These are phyloP conservation scores for Geophilus truncorum DNA, from an alignment of 2,888 invertebrate genomes.

Conservation along the genomic window DNA sequence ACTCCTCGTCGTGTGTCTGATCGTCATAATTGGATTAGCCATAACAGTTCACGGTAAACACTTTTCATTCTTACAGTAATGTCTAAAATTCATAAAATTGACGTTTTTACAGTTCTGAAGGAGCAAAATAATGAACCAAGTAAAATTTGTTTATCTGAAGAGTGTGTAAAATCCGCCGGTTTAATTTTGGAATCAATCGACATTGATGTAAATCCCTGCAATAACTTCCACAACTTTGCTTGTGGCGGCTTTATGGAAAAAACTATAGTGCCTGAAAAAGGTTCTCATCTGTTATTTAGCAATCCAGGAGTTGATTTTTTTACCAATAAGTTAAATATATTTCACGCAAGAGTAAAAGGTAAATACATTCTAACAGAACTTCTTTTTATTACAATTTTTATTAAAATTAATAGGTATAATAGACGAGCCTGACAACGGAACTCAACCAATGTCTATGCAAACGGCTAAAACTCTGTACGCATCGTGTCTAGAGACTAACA, in stretches of 20 bases:
- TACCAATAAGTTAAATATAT: background rate
- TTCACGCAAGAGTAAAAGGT: background rate
- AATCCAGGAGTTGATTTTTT: background rate
- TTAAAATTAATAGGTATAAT: background rate
- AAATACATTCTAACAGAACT: background rate
- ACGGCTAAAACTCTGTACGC: background rate
- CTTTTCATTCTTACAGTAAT: background rate
- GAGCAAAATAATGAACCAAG: background rate
- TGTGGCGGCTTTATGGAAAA: background rate
- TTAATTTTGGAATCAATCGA: background rate
- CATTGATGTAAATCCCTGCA: background rate
- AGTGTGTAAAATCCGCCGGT: background rate
- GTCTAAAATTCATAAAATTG: background rate
- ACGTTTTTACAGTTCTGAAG: background rate
- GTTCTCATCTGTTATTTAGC: background rate
- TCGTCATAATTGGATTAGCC: background rate
- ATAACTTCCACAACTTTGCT: background rate
- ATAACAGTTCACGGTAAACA: background rate
- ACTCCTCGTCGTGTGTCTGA: background rate
- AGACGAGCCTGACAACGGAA: background rate
- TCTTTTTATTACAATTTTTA: too few relatives aligned
- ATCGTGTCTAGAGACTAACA: background rate
- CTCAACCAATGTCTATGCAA: background rate
- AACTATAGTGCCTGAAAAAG: background rate
- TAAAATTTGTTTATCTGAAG: background rate